Evolutionary conservation across 2,888 invertebrate species (phyloP).

Genomic region (Candidula unifasciata): DNA sequence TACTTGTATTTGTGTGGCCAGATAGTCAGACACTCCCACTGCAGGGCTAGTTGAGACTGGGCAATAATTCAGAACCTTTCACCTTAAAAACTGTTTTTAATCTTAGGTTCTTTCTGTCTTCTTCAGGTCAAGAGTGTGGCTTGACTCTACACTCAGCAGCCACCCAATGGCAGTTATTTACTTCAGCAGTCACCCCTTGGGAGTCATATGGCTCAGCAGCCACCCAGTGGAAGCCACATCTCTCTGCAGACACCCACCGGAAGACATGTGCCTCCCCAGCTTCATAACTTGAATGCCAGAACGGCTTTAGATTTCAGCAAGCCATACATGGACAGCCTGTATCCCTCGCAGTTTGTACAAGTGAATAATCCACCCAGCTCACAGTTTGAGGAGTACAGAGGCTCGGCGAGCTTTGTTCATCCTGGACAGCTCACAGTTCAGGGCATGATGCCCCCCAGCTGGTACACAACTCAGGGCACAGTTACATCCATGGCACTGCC

Average conservation of each 20-base stretch:
- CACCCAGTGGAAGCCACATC: neutral
- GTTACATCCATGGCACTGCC: neutral
- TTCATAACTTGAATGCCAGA: neutral
- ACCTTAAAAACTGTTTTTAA: too few species aligned
- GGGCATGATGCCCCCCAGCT: conserved; percentile 8
- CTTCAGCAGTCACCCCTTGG: neutral
- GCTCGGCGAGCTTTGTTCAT: neutral
- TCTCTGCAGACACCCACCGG: neutral
- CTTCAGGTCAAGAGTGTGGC: too few species aligned
- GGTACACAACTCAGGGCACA: neutral
- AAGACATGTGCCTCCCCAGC: neutral
- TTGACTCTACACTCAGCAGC: neutral
- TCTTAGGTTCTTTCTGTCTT: neutral
- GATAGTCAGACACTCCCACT: too few species aligned
- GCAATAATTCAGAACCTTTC: too few species aligned
- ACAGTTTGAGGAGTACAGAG: too few species aligned
- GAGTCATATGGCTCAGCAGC: neutral
- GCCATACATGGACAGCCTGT: neutral
- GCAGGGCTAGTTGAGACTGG: too few species aligned
- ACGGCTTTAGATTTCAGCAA: neutral
- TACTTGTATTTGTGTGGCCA: too few species aligned
- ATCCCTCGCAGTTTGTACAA: conserved; percentile 4
- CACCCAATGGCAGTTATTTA: neutral
- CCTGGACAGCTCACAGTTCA: neutral
- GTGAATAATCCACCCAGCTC: neutral